Conservation (phyloP, 2,888 invertebrate species). For the Acrobasis suavella region DNA sequence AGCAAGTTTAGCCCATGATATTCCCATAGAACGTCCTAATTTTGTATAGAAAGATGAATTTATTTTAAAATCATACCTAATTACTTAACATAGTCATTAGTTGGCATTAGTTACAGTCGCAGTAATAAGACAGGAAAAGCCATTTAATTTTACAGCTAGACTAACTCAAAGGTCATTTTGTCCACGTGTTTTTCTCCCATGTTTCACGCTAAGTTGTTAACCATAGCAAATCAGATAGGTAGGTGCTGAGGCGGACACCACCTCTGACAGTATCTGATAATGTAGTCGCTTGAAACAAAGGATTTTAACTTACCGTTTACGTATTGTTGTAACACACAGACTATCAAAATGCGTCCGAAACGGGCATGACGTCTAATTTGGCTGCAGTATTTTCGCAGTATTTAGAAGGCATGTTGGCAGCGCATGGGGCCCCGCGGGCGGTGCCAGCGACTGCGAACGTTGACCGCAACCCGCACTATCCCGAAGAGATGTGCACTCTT, state of each 20-base stretch:
- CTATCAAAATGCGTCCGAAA: constrained; percentile 44
- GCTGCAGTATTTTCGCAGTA: constrained; percentile 67
- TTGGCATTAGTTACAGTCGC: background rate
- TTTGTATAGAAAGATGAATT: too few species aligned
- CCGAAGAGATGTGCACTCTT: constrained; percentile 24
- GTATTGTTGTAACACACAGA: constrained; percentile 14
- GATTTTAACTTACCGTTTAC: constrained; percentile 25
- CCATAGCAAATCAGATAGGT: constrained; percentile 17
- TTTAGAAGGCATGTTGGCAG: constrained; percentile 37
- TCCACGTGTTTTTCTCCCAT: constrained; percentile 7
- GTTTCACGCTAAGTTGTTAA: constrained; percentile 7
- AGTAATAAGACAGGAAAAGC: background rate
- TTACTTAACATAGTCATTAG: background rate
- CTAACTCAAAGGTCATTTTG: background rate
- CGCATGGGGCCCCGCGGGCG: constrained; percentile 61
- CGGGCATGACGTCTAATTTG: constrained; percentile 44
- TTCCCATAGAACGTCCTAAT: too few species aligned
- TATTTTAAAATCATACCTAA: too few species aligned
- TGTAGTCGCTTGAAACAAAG: constrained; percentile 29
- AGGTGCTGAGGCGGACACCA: background rate
- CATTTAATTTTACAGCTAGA: background rate
- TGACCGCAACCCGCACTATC: constrained; percentile 58
- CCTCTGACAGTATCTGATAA: constrained; percentile 7
- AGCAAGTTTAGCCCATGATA: too few species aligned
- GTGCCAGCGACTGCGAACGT: constrained; percentile 52